phyloP scores from a whole-genome alignment of 2,888 invertebrate species.

The Hemaris fuciformis region DNA sequence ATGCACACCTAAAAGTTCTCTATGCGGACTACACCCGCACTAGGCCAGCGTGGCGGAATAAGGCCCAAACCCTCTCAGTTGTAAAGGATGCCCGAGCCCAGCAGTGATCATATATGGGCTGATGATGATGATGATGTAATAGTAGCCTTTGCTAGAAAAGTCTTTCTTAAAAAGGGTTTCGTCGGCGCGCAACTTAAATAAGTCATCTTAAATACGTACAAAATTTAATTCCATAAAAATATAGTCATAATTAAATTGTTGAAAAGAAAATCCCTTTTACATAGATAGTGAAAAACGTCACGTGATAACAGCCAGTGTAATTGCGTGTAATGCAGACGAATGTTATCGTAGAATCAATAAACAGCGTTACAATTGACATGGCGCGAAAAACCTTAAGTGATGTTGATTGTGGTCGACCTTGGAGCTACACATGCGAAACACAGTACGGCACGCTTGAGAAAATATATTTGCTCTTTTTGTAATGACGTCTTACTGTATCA shows the following conservation, averaged over 20 bases:
- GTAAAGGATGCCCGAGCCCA: too few relatives aligned
- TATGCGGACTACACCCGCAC: too few relatives aligned
- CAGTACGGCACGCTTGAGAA: neutral
- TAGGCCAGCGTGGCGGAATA: too few relatives aligned
- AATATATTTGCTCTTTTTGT: neutral
- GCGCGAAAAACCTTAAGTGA: constrained; percentile 15
- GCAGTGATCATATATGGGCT: too few relatives aligned
- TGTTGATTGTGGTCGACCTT: constrained; percentile 8
- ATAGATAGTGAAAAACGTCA: neutral
- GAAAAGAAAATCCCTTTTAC: neutral
- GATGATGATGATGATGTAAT: too few relatives aligned
- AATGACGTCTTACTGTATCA: neutral
- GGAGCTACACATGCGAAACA: neutral
- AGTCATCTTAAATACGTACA: too few relatives aligned
- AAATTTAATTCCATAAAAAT: neutral
- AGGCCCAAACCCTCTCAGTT: too few relatives aligned
- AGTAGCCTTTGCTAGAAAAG: too few relatives aligned
- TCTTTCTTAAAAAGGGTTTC: too few relatives aligned
- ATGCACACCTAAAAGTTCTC: too few relatives aligned
- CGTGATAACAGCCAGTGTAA: neutral
- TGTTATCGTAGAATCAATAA: constrained; percentile 18
- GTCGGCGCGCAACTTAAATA: too few relatives aligned
- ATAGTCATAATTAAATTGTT: neutral
- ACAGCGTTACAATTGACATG: constrained; percentile 3
- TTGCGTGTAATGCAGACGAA: neutral